These are phyloP conservation scores for Microtus montanus DNA, from an alignment of 2,113 vertebrate genomes.

Conservation along the genomic window DNA sequence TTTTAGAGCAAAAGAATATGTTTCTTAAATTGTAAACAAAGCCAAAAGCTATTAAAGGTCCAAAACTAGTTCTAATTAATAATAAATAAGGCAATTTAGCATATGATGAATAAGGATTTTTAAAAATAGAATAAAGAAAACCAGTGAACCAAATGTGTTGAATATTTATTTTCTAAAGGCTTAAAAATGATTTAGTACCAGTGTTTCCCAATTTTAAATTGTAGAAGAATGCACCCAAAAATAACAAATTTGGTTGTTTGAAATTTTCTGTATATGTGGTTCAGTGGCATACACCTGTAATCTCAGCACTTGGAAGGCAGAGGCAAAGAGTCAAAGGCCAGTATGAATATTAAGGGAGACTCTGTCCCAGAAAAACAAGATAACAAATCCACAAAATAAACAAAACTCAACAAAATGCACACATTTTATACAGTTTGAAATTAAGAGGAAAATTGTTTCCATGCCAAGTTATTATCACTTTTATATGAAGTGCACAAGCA, in stretches of 20 bases:
- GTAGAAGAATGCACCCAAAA: background rate
- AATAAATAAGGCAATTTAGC: slow-evolving; percentile 7
- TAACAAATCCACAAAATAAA: background rate
- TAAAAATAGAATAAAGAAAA: slow-evolving; percentile 6
- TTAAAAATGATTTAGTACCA: slow-evolving; percentile 14
- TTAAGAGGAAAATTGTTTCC: slow-evolving; percentile 35
- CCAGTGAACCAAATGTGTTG: background rate
- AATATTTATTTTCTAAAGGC: slow-evolving; percentile 41
- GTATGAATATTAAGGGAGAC: background rate
- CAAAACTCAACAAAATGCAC: background rate
- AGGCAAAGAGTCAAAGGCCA: background rate
- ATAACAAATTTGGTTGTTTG: background rate
- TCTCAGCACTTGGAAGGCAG: background rate
- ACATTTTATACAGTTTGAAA: background rate
- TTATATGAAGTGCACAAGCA: background rate
- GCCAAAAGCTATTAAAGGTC: slow-evolving; percentile 24
- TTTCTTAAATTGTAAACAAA: slow-evolving; percentile 55
- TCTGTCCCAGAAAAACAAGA: background rate
- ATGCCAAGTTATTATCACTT: slow-evolving; percentile 2
- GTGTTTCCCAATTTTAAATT: slow-evolving; percentile 35
- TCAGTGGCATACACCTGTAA: background rate
- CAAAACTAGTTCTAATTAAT: background rate
- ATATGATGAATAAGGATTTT: background rate
- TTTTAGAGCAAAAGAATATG: slow-evolving; percentile 1
- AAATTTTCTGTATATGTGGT: background rate